Evolutionary conservation across 1,140 invertebrate genomes (phyloP), one percentile per base, ranked within the genome.

Genomic region (Subanguina moxae): DNA sequence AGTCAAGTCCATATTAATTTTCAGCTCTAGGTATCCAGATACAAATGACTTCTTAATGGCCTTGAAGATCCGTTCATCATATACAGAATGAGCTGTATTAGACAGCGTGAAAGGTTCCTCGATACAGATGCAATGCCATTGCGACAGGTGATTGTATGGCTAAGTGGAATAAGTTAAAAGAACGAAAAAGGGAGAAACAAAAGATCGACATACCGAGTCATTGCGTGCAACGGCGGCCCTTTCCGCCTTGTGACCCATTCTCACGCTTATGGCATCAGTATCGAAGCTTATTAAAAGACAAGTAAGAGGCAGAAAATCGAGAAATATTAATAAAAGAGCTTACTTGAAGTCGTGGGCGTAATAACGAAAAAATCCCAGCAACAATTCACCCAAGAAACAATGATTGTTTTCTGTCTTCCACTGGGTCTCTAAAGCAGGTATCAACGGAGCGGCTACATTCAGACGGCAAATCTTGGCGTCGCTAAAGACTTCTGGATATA

Each of bases 41-140:
- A 52, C 23, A 52, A 52, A 52, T 25, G 48, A 52, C 17, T 52
- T 19, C 17, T 52, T 52, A 15, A 52, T 52, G 23, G 48, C n/a
- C 8, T 15, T 52, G 83, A 95, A 97, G 15, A 89, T 88, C 25
- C 88, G 88, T 27, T 87, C 85, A 83, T 95, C 91, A 83, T 92
- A 94, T 0, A 95, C 91, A 0, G 92, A 92, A 59, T 92, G 87
- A 7, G 93, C 93, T 17, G 93, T 94, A 83, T 97, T 97, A 0
- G 90, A 91, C 15, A 90, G 85, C 84, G 94, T 92, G 83, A 95
- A 96, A 7, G 93, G 93, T 83, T 97, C 93, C 88, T 94, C 91
- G 64, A 95, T 91, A 78, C 91, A 93, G 15, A 96, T 85, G 83
- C 89, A 90, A 80, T 92, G 92, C 93, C 93, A 95, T 81, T 93